phyloP scores from a whole-genome alignment of 2,113 vertebrate genomes.

The Sitta europaea region DNA sequence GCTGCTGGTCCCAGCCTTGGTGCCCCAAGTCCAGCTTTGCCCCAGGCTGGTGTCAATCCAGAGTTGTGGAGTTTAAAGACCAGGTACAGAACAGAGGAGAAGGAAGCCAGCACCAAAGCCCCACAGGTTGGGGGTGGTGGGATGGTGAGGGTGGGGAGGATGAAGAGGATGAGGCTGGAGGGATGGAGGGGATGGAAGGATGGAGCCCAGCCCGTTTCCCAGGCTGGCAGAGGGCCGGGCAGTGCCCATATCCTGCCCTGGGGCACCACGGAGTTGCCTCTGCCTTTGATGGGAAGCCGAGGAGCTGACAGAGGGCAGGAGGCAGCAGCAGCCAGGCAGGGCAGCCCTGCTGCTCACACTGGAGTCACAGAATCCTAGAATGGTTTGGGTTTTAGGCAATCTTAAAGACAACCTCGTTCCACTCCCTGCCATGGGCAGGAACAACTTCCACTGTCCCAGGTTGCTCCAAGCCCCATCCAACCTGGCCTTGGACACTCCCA shows the following conservation, averaged over 20 bases:
- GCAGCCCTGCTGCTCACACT: neutral
- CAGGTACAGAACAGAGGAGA: neutral
- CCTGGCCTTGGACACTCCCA: neutral
- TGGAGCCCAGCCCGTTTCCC: neutral
- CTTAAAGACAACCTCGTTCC: neutral
- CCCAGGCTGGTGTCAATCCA: neutral
- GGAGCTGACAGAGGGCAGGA: neutral
- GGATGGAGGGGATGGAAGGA: neutral
- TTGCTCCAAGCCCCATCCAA: fast-evolving
- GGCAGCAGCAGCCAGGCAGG: neutral
- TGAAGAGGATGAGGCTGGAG: neutral
- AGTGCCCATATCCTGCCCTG: neutral
- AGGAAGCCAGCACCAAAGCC: neutral
- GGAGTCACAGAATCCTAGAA: neutral
- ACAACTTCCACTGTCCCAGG: neutral
- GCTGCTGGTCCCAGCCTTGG: neutral
- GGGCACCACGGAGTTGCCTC: neutral
- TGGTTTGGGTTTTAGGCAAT: neutral
- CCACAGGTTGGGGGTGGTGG: neutral
- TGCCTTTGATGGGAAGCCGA: fast-evolving
- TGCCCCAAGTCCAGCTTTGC: neutral
- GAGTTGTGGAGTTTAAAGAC: fast-evolving
- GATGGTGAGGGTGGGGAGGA: neutral
- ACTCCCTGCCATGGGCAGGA: neutral
- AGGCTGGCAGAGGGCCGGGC: neutral